Base-by-base conservation (phyloP, 2,113 vertebrate genomes). In the Ceuthmochares aereus region DNA sequence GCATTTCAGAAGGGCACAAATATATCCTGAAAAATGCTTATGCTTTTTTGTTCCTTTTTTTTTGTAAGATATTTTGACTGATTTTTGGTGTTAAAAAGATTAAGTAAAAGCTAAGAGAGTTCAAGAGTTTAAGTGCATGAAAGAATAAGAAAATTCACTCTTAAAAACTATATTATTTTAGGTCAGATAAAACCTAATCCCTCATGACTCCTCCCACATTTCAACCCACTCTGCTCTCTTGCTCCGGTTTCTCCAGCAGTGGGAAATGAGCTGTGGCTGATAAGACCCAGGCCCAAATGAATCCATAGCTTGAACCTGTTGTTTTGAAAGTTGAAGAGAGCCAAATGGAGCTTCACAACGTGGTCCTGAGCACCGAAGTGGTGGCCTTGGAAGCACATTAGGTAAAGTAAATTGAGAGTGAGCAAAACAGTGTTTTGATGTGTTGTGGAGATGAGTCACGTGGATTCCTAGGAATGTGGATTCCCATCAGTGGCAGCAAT, bases 341-440 rank as follows among this genome's bases (percentile, higher is more conserved):
- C 11, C 42, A 45, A 60, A 26, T n/a, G 3, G 17, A 32, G 3
- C 58, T 64, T 89, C 60, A 9, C 56, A 32, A 34, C 0, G 0
- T 40, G 62, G 40, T 40, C 34, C 75, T 77, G 60, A 8, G 34
- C 15, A 30, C 12, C 5, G 1, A 30, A 69, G 45, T 4, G 2
- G 25, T 45, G 55, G 82, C 72, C 13, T 22, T 49, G 59, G 91
- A 14, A 70, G 62, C 23, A 4, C 56, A 1, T 85, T 34, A 74
- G 58, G 20, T 14, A 32, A 81, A 72, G 72, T 14, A 25, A 59
- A 77, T 13, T 11, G 17, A 64, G 79, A 87, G 34, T 10, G 76
- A 87, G 63, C 26, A 22, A 42, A 90, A 6, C 55, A 51, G 63
- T n/a, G 63, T 45, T 10, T 12, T 29, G 73, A 7, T 36, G 47